These are phyloP conservation scores for Palaemon carinicauda DNA, from an alignment of 1,140 invertebrate genomes.

Conservation along the genomic window DNA sequence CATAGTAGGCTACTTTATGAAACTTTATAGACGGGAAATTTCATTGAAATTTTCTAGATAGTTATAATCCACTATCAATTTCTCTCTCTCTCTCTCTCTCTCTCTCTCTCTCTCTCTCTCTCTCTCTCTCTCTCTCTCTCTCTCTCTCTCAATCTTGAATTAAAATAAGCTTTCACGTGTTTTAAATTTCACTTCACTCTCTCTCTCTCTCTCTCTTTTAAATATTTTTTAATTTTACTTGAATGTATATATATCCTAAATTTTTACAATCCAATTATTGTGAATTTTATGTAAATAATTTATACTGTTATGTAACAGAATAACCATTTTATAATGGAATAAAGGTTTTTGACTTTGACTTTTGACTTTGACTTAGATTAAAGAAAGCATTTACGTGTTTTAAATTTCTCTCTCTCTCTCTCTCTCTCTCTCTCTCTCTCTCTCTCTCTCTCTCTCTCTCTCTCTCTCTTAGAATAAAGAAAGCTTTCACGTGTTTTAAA, in stretches of 20 bases:
- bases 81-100: conserved; percentile 19
- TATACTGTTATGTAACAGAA: too few species aligned
- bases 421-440: not conserved
- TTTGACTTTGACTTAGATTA: too few species aligned
- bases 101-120: not conserved
- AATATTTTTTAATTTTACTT: too few species aligned
- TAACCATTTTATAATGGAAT: too few species aligned
- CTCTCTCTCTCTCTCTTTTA: too few species aligned
- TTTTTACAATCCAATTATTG: too few species aligned
- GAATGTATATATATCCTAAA: too few species aligned
- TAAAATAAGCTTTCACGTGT: not conserved
- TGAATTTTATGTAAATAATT: too few species aligned
- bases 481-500: not conserved
- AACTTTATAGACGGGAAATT: too few species aligned
- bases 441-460: conserved; percentile 8
- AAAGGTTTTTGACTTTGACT: too few species aligned
- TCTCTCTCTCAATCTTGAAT: not conserved
- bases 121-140: conserved; percentile 8
- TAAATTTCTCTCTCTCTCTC: conserved; percentile 16
- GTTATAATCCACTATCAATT: not conserved
- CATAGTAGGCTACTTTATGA: not conserved
- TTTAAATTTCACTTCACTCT: not conserved
- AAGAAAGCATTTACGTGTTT: too few species aligned
- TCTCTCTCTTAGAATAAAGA: not conserved
- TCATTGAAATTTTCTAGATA: not conserved